Percentiles rank a stretch among this genome's conserved stretches.
phyloP scores from a whole-genome alignment of 2,888 invertebrate species.

The Plutella xylostella region DNA sequence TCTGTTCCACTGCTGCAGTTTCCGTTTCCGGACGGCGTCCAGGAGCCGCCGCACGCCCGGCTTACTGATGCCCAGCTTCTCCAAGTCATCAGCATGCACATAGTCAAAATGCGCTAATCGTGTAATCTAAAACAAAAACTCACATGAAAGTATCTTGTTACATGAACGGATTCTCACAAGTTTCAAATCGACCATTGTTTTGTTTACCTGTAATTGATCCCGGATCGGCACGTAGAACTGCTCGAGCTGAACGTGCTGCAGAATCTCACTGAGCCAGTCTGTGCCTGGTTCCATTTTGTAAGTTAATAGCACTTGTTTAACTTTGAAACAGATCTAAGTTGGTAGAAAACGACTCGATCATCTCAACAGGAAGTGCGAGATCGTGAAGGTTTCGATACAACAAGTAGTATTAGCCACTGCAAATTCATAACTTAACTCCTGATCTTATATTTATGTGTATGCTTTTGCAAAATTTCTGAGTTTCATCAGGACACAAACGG shows the following conservation, averaged over 20 bases:
- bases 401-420: neutral
- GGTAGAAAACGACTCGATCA: slow-evolving; percentile 30
- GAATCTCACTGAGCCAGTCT: slow-evolving; percentile 87
- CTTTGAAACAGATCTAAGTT: slow-evolving; percentile 18
- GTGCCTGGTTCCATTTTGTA: slow-evolving; percentile 60
- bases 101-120: slow-evolving; percentile 96
- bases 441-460: neutral
- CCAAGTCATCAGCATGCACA: slow-evolving; percentile 95
- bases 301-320: slow-evolving; percentile 15
- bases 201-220: slow-evolving; percentile 87
- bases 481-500: neutral
- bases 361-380: slow-evolving; percentile 51
- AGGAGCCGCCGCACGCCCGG: slow-evolving; percentile 91
- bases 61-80: slow-evolving; percentile 93
- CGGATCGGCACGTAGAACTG: slow-evolving; percentile 91
- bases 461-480: neutral
- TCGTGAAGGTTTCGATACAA: slow-evolving; percentile 22
- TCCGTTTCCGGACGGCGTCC: slow-evolving; percentile 92
- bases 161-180: neutral
- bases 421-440: neutral
- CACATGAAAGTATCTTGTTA: too few relatives aligned
- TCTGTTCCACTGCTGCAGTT: slow-evolving; percentile 83
- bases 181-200: slow-evolving; percentile 15
- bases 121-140: slow-evolving; percentile 74
- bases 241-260: slow-evolving; percentile 90